Conservation (phyloP, 2,113 vertebrate species). For the Acanthochromis polyacanthus region DNA sequence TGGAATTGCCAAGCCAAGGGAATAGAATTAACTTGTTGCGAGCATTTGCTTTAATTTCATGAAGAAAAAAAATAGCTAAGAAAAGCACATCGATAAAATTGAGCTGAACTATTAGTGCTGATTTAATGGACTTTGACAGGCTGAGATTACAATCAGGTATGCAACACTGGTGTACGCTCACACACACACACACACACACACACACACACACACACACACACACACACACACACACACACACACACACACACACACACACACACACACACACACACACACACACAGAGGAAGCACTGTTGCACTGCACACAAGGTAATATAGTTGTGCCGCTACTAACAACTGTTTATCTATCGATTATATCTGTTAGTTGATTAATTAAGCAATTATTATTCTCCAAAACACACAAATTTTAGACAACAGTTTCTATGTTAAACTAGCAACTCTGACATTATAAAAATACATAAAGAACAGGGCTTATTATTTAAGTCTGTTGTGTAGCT, state of each 20-base stretch:
- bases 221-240: too few relatives aligned
- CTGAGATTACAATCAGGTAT: constrained; percentile 61
- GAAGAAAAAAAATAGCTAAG: constrained; percentile 2
- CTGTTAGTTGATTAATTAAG: too few relatives aligned
- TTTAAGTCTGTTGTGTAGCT: too few relatives aligned
- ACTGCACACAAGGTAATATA: constrained; percentile 24
- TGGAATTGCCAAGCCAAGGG: constrained; percentile 48
- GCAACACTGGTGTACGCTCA: not conserved
- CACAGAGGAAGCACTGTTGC: not conserved
- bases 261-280: not conserved
- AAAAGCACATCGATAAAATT: constrained; percentile 38
- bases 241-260: not conserved
- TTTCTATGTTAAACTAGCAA: too few relatives aligned
- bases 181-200: not conserved
- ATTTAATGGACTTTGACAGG: constrained; percentile 58
- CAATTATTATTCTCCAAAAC: too few relatives aligned
- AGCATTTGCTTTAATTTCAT: constrained; percentile 60
- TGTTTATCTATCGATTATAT: too few relatives aligned
- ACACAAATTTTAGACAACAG: too few relatives aligned
- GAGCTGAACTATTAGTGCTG: constrained; percentile 40
- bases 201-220: too few relatives aligned
- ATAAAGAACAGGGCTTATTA: too few relatives aligned
- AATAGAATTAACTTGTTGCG: constrained; percentile 53
- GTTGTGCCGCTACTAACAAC: not conserved
- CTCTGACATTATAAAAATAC: too few relatives aligned